Conservation (phyloP, 2,888 invertebrate species). For the Lathronympha strigana region DNA sequence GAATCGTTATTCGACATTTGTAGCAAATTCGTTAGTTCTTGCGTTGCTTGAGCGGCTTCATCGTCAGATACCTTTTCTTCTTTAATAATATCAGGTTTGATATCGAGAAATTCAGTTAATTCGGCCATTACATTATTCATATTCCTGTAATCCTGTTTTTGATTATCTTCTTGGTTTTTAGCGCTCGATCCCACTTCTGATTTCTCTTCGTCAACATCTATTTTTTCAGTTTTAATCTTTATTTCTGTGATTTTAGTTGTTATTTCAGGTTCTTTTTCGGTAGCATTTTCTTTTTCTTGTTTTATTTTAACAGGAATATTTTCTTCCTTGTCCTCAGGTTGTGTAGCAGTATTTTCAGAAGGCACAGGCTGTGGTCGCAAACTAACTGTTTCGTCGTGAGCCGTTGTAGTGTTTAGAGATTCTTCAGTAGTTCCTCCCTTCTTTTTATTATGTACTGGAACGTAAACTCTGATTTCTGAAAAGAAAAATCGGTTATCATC, state of each 20-base stretch:
- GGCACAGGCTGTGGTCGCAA: not conserved
- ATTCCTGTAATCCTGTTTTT: not conserved
- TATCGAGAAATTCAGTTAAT: conserved; percentile 16
- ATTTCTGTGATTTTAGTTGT: not conserved
- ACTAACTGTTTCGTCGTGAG: conserved; percentile 3
- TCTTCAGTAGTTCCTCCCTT: not conserved
- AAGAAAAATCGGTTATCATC: too few relatives aligned
- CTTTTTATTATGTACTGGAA: not conserved
- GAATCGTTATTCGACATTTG: not conserved
- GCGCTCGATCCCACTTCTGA: not conserved
- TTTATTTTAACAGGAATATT: not conserved
- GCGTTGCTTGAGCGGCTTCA: conserved; percentile 4
- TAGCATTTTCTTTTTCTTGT: conserved; percentile 7
- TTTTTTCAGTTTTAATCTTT: conserved; percentile 9
- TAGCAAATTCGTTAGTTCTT: not conserved
- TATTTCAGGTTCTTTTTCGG: not conserved
- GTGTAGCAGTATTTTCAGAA: too few relatives aligned
- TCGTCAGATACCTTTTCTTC: conserved; percentile 9
- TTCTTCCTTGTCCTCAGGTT: too few relatives aligned
- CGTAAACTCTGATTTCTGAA: conserved; percentile 14
- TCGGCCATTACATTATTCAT: not conserved
- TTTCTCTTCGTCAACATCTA: not conserved
- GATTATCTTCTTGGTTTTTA: not conserved
- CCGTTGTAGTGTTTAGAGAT: not conserved
- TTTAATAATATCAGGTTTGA: conserved; percentile 34